Evolutionary conservation across 2,888 invertebrate genomes (phyloP).

Genomic region (Mesorhabditis belari): DNA sequence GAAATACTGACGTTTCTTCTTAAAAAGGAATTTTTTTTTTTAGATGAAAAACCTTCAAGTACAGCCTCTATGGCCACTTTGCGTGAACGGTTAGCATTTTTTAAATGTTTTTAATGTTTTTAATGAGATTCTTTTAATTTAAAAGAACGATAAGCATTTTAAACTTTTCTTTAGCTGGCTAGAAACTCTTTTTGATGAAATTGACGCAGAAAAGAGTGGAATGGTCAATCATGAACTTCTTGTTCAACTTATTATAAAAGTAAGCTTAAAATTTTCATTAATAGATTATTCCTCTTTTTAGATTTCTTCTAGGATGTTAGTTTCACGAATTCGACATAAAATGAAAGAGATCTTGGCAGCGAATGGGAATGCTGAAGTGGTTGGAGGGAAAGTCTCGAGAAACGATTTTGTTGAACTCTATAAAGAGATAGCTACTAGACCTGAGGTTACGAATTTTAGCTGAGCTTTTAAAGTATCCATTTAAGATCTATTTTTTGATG

Average conservation of each 20-base stretch:
- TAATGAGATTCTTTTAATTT: background rate
- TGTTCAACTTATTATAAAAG: background rate
- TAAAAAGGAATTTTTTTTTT: background rate
- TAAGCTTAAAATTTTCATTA: constrained; percentile 4
- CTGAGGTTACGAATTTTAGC: constrained; percentile 54
- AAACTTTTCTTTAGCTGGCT: constrained; percentile 56
- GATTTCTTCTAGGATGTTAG: constrained; percentile 54
- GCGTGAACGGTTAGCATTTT: constrained; percentile 28
- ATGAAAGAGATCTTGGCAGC: constrained; percentile 59
- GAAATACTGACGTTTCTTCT: too few relatives aligned
- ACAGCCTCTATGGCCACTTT: constrained; percentile 36
- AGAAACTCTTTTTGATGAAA: constrained; percentile 43
- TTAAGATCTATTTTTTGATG: constrained; percentile 59
- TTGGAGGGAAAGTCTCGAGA: constrained; percentile 57
- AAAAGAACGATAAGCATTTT: background rate
- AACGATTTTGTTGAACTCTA: constrained; percentile 61
- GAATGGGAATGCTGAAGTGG: constrained; percentile 50
- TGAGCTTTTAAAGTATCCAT: constrained; percentile 19
- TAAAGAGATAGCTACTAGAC: constrained; percentile 62
- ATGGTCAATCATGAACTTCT: constrained; percentile 36
- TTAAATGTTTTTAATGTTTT: background rate
- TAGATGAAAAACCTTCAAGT: constrained; percentile 22
- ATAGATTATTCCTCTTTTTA: background rate
- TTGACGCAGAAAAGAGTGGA: constrained; percentile 53
- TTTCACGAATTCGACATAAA: constrained; percentile 58